Base-by-base conservation (phyloP, 1,140 invertebrate genomes). In the Tigriopus japonicus region DNA sequence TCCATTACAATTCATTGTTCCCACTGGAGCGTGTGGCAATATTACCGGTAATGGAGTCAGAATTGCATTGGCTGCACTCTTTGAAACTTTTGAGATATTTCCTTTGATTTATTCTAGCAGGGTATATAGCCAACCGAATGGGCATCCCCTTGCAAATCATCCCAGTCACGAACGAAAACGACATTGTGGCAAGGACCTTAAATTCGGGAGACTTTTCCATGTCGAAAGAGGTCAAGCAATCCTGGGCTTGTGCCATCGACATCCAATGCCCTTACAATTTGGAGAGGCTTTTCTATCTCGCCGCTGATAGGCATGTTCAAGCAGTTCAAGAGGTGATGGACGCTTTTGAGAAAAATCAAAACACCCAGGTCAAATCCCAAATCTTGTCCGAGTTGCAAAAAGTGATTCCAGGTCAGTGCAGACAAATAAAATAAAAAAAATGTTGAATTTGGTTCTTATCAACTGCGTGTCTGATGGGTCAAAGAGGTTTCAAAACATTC, bases 241-340 rank as follows among this genome's bases (percentile, higher is more conserved):
- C 72, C 15, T 60, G 70, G 13, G 69, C 71, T 5, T 68, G 71
- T 13, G 69, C 72, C 7, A 73, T 74, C 71, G 71, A 74, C 56
- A 72, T 74, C 56, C 70, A 73, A 49, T 15, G n/a, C 6, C 45
- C 45, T 21, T 49, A 49, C 45, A 49, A 49, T 21, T 6, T 49
- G 21, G 45, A 49, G 45, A 15, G 45, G 6, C n/a, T 49, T 3
- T 49, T 49, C n/a, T 21, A 17, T 6, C n/a, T 49, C 6, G 45
- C 45, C 10, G n/a, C 45, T 5, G 10, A 49, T 12, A 17, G 21
- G 6, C 2, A 49, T 21, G 6, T 12, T 10, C n/a, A 49, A 17
- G 10, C n/a, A 21, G 12, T 49, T 21, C 45, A 10, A 3, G 5
- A 49, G 3, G 10, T 49, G 6, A 49, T 49, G 45, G 21, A 49